Base-by-base conservation (phyloP, 53 echinoderm and acorn worm genomes). In the Patiria pectinifera region DNA sequence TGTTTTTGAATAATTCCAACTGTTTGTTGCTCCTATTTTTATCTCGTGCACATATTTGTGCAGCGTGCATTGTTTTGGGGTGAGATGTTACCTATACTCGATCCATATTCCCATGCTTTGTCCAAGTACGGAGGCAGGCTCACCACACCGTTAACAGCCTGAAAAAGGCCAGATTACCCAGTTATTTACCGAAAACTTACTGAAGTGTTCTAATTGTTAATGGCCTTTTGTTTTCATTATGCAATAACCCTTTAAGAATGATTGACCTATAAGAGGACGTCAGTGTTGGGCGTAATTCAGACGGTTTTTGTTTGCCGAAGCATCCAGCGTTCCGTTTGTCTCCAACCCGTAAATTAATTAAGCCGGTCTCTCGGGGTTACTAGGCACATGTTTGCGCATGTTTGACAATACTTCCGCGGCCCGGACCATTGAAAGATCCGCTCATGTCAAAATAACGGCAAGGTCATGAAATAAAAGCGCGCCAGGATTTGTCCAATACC, bases 341-440 rank as follows among this genome's bases (percentile, higher is more conserved):
- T 78, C 71, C 71, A 23, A 23, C 53, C 86, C 22, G n/a, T 86
- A 71, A 86, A 72, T 74, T 86, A 86, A 86, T 86, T 53, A 86
- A 86, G 71, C 75, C 49, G 9, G 14, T 86, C 86, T 71, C 71
- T 69, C 11, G 11, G 75, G 72, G 86, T 48, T 86, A 85, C 85
- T 71, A 24, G 46, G 86, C 86, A 86, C 74, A 86, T 86, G 71
- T 86, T 86, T 86, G 69, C 86, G 48, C 71, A 71, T 86, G 86
- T 72, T 74, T 62, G 72, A 72, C 74, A 86, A 74, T 75, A 58
- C 86, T 49, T 86, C 86, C 46, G 86, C 45, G 86, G 23, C 74
- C 44, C 10, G 71, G 21, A 15, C 86, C 71, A 48, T 70, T 24
- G 7, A 72, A 58, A 53, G 53, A 49, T 22, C 47, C 14, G 47